Percentiles rank a stretch among this genome's conserved stretches.
Evolutionary conservation across 2,888 invertebrate genomes (phyloP).

Genomic region (Dioctria rufipes): DNA sequence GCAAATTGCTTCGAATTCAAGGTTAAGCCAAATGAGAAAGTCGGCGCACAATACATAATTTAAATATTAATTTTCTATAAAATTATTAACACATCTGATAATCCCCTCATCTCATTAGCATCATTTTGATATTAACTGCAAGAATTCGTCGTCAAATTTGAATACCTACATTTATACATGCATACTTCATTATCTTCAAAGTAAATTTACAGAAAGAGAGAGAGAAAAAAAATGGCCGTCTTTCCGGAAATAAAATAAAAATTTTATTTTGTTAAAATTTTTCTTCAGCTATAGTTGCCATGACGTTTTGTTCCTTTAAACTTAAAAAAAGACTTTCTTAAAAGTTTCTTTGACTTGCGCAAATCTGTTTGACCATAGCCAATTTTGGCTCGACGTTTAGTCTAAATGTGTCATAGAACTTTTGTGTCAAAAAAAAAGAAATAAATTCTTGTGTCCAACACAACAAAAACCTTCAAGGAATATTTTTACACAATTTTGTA

Average conservation of each 20-base stretch:
- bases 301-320: too few relatives aligned
- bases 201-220: not conserved
- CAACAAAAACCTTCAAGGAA: conserved; percentile 17
- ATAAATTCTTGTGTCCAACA: not conserved
- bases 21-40: conserved; percentile 20
- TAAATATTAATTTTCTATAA: conserved; percentile 15
- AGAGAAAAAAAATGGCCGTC: not conserved
- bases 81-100: conserved; percentile 10
- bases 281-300: too few relatives aligned
- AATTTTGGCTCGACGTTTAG: conserved; percentile 31
- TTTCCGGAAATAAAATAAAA: conserved; percentile 20
- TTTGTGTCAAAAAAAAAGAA: conserved; percentile 1
- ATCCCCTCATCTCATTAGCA: conserved; percentile 30
- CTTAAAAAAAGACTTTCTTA: too few relatives aligned
- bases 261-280: not conserved
- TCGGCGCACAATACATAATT: conserved; percentile 15
- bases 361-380: conserved; percentile 1
- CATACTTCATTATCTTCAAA: not conserved
- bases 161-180: not conserved
- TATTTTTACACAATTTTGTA: conserved; percentile 41
- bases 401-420: conserved; percentile 43
- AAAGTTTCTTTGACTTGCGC: not conserved
- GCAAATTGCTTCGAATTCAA: conserved; percentile 41
- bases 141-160: conserved; percentile 7
- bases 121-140: conserved; percentile 34